Evolutionary conservation across 2,888 invertebrate genomes (phyloP).

Genomic region (Hemithea aestivaria): DNA sequence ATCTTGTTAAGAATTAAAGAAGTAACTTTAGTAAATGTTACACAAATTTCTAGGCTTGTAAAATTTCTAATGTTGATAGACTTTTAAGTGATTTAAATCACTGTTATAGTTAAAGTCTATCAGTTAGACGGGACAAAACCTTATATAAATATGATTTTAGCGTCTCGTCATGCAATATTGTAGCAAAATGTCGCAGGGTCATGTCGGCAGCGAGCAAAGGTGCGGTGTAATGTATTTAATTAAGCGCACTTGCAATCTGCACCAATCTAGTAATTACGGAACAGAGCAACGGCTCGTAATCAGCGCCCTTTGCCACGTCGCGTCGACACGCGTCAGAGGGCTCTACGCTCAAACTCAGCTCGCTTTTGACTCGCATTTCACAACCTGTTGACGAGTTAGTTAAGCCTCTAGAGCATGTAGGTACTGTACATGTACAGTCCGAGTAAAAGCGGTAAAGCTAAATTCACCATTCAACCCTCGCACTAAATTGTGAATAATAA

Average conservation of each 20-base stretch:
- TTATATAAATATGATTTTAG: slow-evolving; percentile 15
- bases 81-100: too few relatives aligned
- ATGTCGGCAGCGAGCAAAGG: slow-evolving; percentile 30
- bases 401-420: slow-evolving; percentile 54
- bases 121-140: too few relatives aligned
- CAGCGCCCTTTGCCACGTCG: slow-evolving; percentile 66
- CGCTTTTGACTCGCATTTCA: slow-evolving; percentile 68
- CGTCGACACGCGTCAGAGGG: slow-evolving; percentile 60
- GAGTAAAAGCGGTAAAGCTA: slow-evolving; percentile 53
- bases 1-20: too few relatives aligned
- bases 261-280: slow-evolving; percentile 73
- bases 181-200: too few relatives aligned
- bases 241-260: slow-evolving; percentile 65
- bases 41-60: too few relatives aligned
- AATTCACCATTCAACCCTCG: slow-evolving; percentile 25
- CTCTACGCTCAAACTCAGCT: slow-evolving; percentile 51
- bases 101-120: too few relatives aligned
- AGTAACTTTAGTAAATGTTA: slow-evolving; percentile 2
- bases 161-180: slow-evolving; percentile 6
- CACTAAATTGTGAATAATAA: slow-evolving; percentile 26
- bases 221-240: slow-evolving; percentile 69
- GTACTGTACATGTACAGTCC: slow-evolving; percentile 34
- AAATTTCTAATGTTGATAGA: too few relatives aligned
- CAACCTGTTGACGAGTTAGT: slow-evolving; percentile 74
- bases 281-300: slow-evolving; percentile 65